Percentiles rank a stretch among this genome's conserved stretches.
These are phyloP conservation scores for Sciurus niger DNA, from an alignment of 2,113 vertebrate genomes.

Conservation along the genomic window DNA sequence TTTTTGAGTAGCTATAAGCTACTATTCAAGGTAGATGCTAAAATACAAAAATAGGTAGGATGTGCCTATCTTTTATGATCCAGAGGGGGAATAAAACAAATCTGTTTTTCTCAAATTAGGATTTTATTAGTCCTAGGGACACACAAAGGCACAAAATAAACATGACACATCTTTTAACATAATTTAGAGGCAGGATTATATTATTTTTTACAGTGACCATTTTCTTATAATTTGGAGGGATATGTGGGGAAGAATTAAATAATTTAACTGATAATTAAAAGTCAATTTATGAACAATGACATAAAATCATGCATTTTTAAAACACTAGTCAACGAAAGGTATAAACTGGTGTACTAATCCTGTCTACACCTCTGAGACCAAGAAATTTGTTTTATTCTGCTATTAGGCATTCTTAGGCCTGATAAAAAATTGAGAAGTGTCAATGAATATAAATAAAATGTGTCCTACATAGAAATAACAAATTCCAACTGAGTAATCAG, in stretches of 20 bases:
- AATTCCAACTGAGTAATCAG: constrained; percentile 37
- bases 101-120: constrained; percentile 27
- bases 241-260: constrained; percentile 18
- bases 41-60: constrained; percentile 6
- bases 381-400: constrained; percentile 6
- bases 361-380: neutral
- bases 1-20: neutral
- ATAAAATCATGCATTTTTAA: constrained; percentile 41
- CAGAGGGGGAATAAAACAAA: neutral
- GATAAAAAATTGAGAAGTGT: constrained; percentile 21
- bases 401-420: neutral
- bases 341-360: neutral
- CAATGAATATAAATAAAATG: constrained; percentile 51
- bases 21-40: neutral
- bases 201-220: neutral
- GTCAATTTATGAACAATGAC: constrained; percentile 14
- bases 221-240: neutral
- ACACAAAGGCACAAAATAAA: constrained; percentile 39
- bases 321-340: constrained; percentile 30
- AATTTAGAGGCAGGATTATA: too few relatives aligned
- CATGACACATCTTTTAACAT: neutral
- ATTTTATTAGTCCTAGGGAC: neutral
- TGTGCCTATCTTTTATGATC: neutral
- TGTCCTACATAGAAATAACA: constrained; percentile 51
- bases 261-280: constrained; percentile 39